Conservation (phyloP, 2,888 invertebrate species). For the Diloba caeruleocephala region DNA sequence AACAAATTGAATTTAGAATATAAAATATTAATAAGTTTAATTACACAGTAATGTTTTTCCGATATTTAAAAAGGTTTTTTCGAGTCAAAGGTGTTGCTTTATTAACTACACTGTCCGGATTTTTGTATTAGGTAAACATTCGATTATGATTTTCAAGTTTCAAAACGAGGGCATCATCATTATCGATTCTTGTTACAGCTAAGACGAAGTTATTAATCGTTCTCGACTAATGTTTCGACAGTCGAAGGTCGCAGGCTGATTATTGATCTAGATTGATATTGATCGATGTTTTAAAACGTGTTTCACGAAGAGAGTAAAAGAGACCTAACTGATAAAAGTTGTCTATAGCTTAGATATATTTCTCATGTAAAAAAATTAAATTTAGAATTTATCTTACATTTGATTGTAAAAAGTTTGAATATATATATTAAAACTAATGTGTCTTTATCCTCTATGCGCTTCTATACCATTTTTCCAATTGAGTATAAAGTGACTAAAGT, state of each 20-base stretch:
- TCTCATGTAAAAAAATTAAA: conserved; percentile 13
- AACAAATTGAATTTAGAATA: too few species aligned
- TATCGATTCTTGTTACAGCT: not conserved
- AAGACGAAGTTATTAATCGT: conserved; percentile 2
- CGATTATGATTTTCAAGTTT: not conserved
- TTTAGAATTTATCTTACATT: conserved; percentile 14
- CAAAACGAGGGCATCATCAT: conserved; percentile 14
- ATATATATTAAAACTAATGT: too few species aligned
- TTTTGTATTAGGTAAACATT: not conserved
- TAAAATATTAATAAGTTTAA: too few species aligned
- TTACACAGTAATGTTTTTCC: too few species aligned
- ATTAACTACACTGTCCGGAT: too few species aligned
- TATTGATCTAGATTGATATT: too few species aligned
- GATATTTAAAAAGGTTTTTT: too few species aligned
- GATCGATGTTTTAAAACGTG: conserved; percentile 1
- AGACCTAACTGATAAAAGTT: conserved; percentile 21
- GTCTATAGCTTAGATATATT: conserved; percentile 12
- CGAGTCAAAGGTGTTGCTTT: too few species aligned
- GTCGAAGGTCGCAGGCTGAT: not conserved
- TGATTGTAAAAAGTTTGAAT: conserved; percentile 15
- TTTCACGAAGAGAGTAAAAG: conserved; percentile 2
- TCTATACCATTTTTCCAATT: too few species aligned
- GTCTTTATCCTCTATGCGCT: too few species aligned
- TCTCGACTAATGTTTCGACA: conserved; percentile 20
- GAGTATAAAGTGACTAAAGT: too few species aligned